These are phyloP conservation scores for Allacma fusca DNA, from an alignment of 2,888 invertebrate species.

Conservation along the genomic window DNA sequence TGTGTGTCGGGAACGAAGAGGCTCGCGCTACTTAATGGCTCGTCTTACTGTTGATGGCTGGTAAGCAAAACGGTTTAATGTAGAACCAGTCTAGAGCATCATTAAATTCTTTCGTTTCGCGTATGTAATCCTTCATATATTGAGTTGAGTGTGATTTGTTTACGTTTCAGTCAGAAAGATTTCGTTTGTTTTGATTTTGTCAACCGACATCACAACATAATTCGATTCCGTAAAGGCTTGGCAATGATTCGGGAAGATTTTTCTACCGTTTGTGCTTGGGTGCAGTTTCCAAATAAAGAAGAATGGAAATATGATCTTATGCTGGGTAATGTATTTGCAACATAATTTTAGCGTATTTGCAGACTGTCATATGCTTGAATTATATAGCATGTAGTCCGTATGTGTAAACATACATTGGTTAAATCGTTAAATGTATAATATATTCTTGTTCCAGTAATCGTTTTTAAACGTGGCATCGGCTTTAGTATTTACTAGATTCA, in stretches of 20 bases:
- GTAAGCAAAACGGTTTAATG: constrained; percentile 67
- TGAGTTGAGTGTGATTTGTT: too few relatives aligned
- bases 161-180: constrained; percentile 83
- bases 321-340: constrained; percentile 66
- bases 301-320: constrained; percentile 89
- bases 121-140: too few relatives aligned
- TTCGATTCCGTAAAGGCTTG: constrained; percentile 83
- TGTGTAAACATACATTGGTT: too few relatives aligned
- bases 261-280: constrained; percentile 93
- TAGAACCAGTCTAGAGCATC: too few relatives aligned
- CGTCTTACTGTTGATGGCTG: constrained; percentile 94
- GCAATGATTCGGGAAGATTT: constrained; percentile 91
- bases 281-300: constrained; percentile 84
- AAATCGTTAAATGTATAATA: too few relatives aligned
- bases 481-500: too few relatives aligned
- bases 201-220: constrained; percentile 93
- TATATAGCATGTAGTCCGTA: too few relatives aligned
- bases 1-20: constrained; percentile 91
- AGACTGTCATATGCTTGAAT: too few relatives aligned
- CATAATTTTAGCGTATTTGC: neutral
- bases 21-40: constrained; percentile 93
- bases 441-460: too few relatives aligned
- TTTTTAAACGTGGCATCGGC: too few relatives aligned
- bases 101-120: too few relatives aligned
- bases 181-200: constrained; percentile 97